Base-by-base conservation (phyloP, 2,888 invertebrate genomes). In the Xanthia togata region DNA sequence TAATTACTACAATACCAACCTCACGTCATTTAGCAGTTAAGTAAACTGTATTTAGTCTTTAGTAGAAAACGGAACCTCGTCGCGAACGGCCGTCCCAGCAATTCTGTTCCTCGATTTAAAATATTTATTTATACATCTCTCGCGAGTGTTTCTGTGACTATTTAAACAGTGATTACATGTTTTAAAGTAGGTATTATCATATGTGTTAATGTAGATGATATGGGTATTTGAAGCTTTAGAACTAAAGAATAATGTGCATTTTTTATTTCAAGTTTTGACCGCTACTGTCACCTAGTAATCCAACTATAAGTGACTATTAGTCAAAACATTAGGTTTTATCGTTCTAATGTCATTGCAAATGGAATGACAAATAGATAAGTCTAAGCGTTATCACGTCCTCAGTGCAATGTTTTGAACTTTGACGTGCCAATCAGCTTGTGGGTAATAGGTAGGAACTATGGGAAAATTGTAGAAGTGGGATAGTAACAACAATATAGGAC, bases 81-180 rank as follows among this genome's bases (percentile, higher is more conserved):
- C 59, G 74, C 41, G 71, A 12, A 9, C 82, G 70, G 60, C 1
- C 63, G 85, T 68, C 20, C 9, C 64, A 14, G 35, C 20, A 3
- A 57, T 59, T n/a, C 26, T 47, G 17, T 44, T 5, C 26, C 17
- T 35, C n/a, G 35, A 62, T 20, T 44, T 67, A 4, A 12, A 53
- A 59, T 63, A 47, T 73, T 78, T 68, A 41, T 62, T 65, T 64
- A 17, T 57, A 44, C 14, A 35, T 12, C 38, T 70, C n/a, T 77
- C 38, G 82, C 75, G 78, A 14, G 82, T 63, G 82, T 4, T 60
- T 41, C 11, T 55, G n/a, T 65, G 64, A 6, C 23, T 76, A 41
- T 63, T 74, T 70, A 57, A 57, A 81, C 26, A 82, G 82, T 83
- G 85, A 74, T 78, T 74, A 60, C 20, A 70, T 74, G 60, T 67